Conservation (phyloP, 2,113 vertebrate genomes). For the Heteronetta atricapilla region DNA sequence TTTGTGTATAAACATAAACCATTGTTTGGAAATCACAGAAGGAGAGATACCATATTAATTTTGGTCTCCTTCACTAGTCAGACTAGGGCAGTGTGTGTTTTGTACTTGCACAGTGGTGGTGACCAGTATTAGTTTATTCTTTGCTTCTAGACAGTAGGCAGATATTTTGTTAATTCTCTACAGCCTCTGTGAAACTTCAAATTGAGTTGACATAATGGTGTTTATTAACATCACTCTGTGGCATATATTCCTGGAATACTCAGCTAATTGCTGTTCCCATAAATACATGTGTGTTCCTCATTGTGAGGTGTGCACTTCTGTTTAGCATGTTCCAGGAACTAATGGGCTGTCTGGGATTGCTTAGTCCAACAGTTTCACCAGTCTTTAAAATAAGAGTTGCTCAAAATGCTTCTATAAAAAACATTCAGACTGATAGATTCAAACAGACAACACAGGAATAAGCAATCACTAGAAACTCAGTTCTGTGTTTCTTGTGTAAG, state of each 20-base stretch:
- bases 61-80: background rate
- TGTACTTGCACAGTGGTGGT: background rate
- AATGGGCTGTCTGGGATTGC: background rate
- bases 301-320: background rate
- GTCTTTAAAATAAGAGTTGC: background rate
- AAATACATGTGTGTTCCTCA: background rate
- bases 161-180: background rate
- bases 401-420: background rate
- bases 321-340: background rate
- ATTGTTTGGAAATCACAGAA: background rate
- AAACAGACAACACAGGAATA: background rate
- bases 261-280: background rate
- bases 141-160: background rate
- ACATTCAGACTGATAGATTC: background rate
- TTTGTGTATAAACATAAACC: background rate
- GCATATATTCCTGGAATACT: background rate
- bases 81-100: accelerated
- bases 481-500: background rate
- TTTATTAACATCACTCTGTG: background rate
- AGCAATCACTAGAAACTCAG: background rate
- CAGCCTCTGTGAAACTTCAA: background rate
- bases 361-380: background rate
- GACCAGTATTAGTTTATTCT: background rate
- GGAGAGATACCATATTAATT: background rate
- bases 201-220: background rate